Conservation (phyloP, 2,797 vertebrate species). For the Eleutherodactylus coqui region DNA sequence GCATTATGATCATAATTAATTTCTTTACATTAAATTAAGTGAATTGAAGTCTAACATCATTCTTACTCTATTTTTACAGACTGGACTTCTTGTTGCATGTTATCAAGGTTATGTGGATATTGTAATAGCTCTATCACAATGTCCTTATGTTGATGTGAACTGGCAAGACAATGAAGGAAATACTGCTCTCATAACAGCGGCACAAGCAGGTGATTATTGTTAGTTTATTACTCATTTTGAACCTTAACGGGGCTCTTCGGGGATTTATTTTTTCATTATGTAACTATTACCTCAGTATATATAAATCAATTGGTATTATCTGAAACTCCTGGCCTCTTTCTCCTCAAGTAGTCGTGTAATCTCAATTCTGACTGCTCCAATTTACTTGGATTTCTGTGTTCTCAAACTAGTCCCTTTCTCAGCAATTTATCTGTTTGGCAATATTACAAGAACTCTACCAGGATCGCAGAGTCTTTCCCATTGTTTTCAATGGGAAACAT, state of each 20-base stretch:
- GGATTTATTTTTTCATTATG: too few relatives aligned
- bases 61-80: slow-evolving; percentile 75
- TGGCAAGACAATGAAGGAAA: slow-evolving; percentile 98
- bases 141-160: slow-evolving; percentile 92
- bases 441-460: too few relatives aligned
- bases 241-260: neutral
- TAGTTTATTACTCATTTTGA: neutral
- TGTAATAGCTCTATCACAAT: slow-evolving; percentile 89
- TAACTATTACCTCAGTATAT: too few relatives aligned
- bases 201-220: slow-evolving; percentile 89
- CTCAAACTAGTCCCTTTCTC: too few relatives aligned
- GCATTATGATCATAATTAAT: neutral
- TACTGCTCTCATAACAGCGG: slow-evolving; percentile 92
- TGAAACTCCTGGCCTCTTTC: too few relatives aligned
- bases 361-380: too few relatives aligned
- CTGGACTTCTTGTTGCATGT: slow-evolving; percentile 89
- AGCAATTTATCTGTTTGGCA: too few relatives aligned
- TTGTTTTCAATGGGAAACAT: too few relatives aligned
- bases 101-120: slow-evolving; percentile 95
- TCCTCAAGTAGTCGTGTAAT: too few relatives aligned
- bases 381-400: too few relatives aligned
- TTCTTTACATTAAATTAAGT: neutral
- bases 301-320: too few relatives aligned
- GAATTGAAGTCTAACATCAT: neutral
- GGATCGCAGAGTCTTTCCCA: too few relatives aligned